Evolutionary conservation across 2,797 vertebrate genomes (phyloP).

Genomic region (Austrolebias charrua): DNA sequence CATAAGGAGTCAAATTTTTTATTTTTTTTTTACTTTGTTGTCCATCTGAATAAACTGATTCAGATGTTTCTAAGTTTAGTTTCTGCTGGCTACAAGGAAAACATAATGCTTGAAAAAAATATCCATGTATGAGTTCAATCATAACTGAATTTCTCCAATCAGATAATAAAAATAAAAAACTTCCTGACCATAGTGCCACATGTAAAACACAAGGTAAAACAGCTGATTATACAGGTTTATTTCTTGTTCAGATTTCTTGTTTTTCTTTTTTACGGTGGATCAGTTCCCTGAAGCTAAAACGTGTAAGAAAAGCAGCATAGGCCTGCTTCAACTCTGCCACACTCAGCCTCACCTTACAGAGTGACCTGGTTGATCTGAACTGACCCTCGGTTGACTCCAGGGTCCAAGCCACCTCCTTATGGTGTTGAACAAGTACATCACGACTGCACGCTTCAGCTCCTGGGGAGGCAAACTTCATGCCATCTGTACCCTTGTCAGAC

Average conservation of each 20-base stretch:
- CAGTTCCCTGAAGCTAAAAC: background rate
- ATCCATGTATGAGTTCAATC: conserved; percentile 23
- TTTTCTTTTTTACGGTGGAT: background rate
- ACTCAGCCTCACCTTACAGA: too few relatives aligned
- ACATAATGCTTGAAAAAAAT: conserved; percentile 22
- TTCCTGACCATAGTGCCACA: conserved; percentile 19
- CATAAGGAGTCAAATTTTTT: conserved; percentile 34
- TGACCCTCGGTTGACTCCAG: too few relatives aligned
- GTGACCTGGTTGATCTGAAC: too few relatives aligned
- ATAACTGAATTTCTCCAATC: conserved; percentile 44
- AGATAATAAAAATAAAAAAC: conserved; percentile 53
- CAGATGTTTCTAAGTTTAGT: conserved; percentile 55
- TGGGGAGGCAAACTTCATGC: too few relatives aligned
- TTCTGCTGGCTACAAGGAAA: conserved; percentile 42
- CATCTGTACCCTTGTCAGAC: too few relatives aligned
- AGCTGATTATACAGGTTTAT: conserved; percentile 39
- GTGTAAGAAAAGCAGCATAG: too few relatives aligned
- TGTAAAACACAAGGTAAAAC: conserved; percentile 19
- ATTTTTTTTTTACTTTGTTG: conserved; percentile 44
- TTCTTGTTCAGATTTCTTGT: conserved; percentile 7
- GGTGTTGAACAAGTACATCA: too few relatives aligned
- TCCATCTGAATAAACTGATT: conserved; percentile 40
- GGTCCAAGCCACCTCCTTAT: too few relatives aligned
- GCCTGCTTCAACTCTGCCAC: too few relatives aligned
- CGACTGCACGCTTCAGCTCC: too few relatives aligned